Percentiles rank a stretch among this genome's conserved stretches.
These are phyloP conservation scores for Sphyrna mokarran DNA, from an alignment of 2,113 vertebrate species.

Conservation along the genomic window DNA sequence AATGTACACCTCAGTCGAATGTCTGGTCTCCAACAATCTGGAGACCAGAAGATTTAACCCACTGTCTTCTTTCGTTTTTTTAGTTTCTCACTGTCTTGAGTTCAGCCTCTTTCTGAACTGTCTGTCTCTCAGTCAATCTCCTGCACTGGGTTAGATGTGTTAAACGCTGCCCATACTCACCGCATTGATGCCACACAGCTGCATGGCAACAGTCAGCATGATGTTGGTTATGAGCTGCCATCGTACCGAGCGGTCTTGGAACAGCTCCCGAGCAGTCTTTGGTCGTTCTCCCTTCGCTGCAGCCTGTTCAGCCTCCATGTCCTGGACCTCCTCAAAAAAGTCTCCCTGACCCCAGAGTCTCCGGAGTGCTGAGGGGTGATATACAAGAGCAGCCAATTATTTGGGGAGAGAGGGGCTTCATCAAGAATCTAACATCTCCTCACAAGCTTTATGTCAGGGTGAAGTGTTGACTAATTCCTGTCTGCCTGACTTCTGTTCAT, in stretches of 20 bases:
- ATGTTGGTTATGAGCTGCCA: constrained; percentile 60
- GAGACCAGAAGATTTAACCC: too few species aligned
- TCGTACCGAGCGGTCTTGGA: constrained; percentile 51
- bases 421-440: not conserved
- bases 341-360: constrained; percentile 63
- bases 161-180: constrained; percentile 49
- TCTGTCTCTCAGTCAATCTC: not conserved
- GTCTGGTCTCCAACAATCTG: too few species aligned
- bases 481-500: not conserved
- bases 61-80: not conserved
- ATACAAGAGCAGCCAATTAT: constrained; percentile 23
- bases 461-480: not conserved
- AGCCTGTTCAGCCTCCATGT: constrained; percentile 63
- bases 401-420: too few species aligned
- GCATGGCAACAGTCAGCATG: constrained; percentile 52
- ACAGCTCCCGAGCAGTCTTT: constrained; percentile 54
- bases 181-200: constrained; percentile 71
- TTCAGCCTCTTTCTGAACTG: not conserved
- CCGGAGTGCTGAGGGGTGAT: constrained; percentile 54
- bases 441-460: not conserved
- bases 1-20: too few species aligned
- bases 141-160: not conserved
- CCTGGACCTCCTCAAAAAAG: constrained; percentile 55
- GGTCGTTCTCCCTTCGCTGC: constrained; percentile 48
- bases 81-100: not conserved